These are phyloP conservation scores for Trididemnum miniatum DNA, from an alignment of 23 tunicate species.

Conservation along the genomic window DNA sequence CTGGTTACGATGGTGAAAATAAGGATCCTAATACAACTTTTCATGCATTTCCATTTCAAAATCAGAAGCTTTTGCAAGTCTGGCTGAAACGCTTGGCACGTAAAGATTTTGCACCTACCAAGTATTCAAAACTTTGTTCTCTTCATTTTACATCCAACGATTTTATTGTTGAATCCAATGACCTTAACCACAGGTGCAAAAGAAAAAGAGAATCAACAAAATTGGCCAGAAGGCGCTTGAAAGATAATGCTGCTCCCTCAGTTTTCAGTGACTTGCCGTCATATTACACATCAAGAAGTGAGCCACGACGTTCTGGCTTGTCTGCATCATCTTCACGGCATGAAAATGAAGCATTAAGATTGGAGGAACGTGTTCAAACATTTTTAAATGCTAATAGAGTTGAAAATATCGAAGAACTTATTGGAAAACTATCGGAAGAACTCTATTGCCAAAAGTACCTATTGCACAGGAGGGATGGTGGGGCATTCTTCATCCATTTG, in stretches of 20 bases:
- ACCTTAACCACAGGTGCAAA: not conserved
- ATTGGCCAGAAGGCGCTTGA: not conserved
- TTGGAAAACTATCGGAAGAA: slow-evolving; percentile 3
- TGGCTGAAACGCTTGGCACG: slow-evolving; percentile 18
- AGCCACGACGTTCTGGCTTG: not conserved
- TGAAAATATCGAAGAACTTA: not conserved
- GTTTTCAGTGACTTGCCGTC: not conserved
- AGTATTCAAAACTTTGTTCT: slow-evolving; percentile 2
- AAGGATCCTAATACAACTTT: slow-evolving; percentile 4
- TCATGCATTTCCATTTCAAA: not conserved
- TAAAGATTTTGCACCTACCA: slow-evolving; percentile 14
- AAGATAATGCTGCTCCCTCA: slow-evolving; percentile 11
- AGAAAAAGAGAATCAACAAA: not conserved
- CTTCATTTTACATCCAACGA: not conserved
- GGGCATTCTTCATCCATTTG: not conserved
- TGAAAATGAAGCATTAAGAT: slow-evolving; percentile 17
- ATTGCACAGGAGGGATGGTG: not conserved
- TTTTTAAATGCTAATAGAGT: slow-evolving; percentile 2
- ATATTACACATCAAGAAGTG: not conserved
- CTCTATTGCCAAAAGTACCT: not conserved
- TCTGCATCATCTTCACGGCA: slow-evolving; percentile 4
- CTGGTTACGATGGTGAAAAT: slow-evolving; percentile 7
- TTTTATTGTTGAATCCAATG: slow-evolving; percentile 6
- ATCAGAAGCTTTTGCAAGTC: not conserved
- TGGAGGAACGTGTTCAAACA: not conserved